Conservation (phyloP, 2,888 invertebrate genomes). For the Synanthedon tipuliformis region DNA sequence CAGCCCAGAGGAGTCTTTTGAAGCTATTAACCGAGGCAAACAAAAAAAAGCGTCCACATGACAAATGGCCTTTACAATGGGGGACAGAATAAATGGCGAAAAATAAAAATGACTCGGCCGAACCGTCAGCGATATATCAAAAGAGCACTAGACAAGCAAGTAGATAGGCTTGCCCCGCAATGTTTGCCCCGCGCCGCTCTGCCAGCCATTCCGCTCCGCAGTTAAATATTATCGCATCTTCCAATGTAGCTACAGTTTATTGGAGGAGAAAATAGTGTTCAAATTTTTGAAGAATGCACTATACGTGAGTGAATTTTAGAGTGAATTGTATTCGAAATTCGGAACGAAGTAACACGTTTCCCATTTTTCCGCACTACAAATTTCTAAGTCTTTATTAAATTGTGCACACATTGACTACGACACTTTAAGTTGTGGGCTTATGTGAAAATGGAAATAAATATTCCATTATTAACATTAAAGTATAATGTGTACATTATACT, state of each 20-base stretch:
- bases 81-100: conserved; percentile 1
- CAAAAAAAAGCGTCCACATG: background rate
- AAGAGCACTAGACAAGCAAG: conserved; percentile 2
- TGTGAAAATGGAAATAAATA: background rate
- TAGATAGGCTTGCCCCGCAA: conserved; percentile 1
- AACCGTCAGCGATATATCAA: conserved; percentile 7
- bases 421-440: background rate
- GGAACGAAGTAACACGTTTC: no score
- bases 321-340: no score
- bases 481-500: no score
- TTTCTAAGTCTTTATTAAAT: no score
- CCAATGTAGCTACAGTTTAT: background rate
- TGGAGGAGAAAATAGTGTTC: no score
- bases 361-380: no score
- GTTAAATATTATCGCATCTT: conserved; percentile 5
- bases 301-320: no score
- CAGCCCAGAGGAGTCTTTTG: background rate
- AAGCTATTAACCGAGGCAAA: background rate
- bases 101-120: background rate
- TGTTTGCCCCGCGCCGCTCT: conserved; percentile 1
- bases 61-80: conserved; percentile 1
- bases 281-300: no score
- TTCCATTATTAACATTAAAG: no score
- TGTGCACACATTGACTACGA: no score
- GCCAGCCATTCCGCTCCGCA: conserved; percentile 3